phyloP scores from a whole-genome alignment of 1,140 invertebrate species.

The Agrypnia vestita region DNA sequence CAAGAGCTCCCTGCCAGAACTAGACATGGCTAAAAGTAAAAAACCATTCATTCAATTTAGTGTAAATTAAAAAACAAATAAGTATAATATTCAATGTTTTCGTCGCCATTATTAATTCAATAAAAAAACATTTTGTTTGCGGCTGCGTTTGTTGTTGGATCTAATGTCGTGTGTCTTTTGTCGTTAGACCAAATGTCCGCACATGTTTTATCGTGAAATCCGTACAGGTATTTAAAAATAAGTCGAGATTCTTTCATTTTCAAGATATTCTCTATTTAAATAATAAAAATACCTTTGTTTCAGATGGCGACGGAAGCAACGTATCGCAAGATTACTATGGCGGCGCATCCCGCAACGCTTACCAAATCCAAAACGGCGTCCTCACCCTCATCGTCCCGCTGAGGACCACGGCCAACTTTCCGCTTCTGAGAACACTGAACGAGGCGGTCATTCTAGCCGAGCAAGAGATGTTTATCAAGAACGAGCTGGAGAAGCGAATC shows the following conservation, averaged over 20 bases:
- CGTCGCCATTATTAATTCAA: too few relatives aligned
- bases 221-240: too few relatives aligned
- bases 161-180: too few relatives aligned
- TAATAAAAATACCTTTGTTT: conserved; percentile 70
- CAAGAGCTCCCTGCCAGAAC: conserved; percentile 35
- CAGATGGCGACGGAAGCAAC: not conserved
- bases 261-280: not conserved
- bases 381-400: conserved; percentile 66
- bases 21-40: conserved; percentile 39
- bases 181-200: too few relatives aligned
- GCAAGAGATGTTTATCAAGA: conserved; percentile 73
- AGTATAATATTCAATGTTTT: too few relatives aligned
- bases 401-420: conserved; percentile 71
- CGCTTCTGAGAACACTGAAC: conserved; percentile 78
- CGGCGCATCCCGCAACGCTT: conserved; percentile 62
- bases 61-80: too few relatives aligned
- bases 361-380: conserved; percentile 64
- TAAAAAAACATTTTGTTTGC: too few relatives aligned
- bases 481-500: conserved; percentile 65
- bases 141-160: too few relatives aligned
- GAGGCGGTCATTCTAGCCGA: conserved; percentile 73
- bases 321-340: conserved; percentile 40
- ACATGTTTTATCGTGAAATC: too few relatives aligned
- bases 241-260: too few relatives aligned
- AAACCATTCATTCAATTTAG: too few relatives aligned